Base-by-base conservation (phyloP, 2,888 invertebrate genomes). In the Pyrocoelia pectoralis region DNA sequence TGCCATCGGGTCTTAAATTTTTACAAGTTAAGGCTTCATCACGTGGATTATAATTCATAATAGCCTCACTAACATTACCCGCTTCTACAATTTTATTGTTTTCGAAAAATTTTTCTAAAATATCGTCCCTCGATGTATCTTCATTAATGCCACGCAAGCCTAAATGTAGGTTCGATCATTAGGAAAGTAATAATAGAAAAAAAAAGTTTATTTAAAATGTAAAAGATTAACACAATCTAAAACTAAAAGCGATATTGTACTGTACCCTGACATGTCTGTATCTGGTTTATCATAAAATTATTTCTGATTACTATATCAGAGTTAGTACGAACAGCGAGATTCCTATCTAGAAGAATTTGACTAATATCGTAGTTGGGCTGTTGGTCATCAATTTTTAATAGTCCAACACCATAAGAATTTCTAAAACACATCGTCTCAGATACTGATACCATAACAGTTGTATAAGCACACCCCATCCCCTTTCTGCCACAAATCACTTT, bases 1-100 rank as follows among this genome's bases (percentile, higher is more conserved):
- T 56, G 2, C 65, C 65, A 41, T 64, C 56, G 0, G 14, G 15
- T 2, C 60, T 18, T 19, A 56, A 17, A 46, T 51, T 51, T 9
- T 17, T 18, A 29, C 65, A 65, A 1, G 65, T 65, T 17, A 48
- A n/a, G n/a, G 60, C 65, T 49, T 65, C 65, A 14, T 65, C 65
- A 12, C 15, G 12, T 12, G 65, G 65, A 29, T 65, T 14, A 15
- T 65, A 65, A 29, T 28, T 10, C 65, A 65, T 65, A 6, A 65
- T 53, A 8, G 65, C 65, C 17, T 65, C 65, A 19, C 56, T 65
- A 3, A 65, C 14, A 18, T 52, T 65, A 3, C 10, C 46, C 0
- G 56, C 41, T 33, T 65, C 65, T 12, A 38, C 14, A 13, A 13
- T 5, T 1, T 5, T 24, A 10, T 38, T 40, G n/a, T 56, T 18